phyloP scores from a whole-genome alignment of 2,113 vertebrate species.

The Cyanocitta stelleri region DNA sequence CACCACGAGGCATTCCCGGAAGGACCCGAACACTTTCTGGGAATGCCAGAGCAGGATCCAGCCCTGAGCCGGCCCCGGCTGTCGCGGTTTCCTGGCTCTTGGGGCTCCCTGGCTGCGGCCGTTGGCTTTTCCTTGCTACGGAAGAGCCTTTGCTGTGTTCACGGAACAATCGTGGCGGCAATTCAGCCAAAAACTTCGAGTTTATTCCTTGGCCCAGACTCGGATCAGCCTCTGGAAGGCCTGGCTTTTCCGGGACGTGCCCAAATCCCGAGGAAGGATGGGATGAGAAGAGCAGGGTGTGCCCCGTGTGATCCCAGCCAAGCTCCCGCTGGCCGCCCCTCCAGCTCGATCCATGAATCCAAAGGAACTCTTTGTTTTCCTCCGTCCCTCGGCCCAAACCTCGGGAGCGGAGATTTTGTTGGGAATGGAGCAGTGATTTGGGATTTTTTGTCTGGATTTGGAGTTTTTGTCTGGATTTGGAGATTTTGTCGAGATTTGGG shows the following conservation, averaged over 20 bases:
- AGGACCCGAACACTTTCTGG: neutral
- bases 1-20: neutral
- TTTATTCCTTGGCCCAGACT: neutral
- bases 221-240: neutral
- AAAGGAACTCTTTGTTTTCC: neutral
- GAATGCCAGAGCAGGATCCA: too few species aligned
- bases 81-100: rapidly evolving
- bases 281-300: rapidly evolving
- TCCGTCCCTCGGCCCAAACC: neutral
- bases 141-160: rapidly evolving
- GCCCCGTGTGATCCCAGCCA: rapidly evolving
- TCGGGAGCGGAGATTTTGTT: neutral
- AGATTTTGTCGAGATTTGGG: too few species aligned
- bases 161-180: rapidly evolving
- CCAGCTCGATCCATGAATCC: neutral
- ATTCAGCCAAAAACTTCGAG: neutral
- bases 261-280: neutral
- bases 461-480: too few species aligned
- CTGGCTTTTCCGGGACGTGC: neutral
- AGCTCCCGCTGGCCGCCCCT: neutral
- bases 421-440: too few species aligned
- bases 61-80: rapidly evolving
- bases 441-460: too few species aligned
- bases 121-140: rapidly evolving
- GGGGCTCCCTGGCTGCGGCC: too few species aligned